These are phyloP conservation scores for Trochalopteron elliotii DNA, from an alignment of 2,113 vertebrate genomes.

Conservation along the genomic window DNA sequence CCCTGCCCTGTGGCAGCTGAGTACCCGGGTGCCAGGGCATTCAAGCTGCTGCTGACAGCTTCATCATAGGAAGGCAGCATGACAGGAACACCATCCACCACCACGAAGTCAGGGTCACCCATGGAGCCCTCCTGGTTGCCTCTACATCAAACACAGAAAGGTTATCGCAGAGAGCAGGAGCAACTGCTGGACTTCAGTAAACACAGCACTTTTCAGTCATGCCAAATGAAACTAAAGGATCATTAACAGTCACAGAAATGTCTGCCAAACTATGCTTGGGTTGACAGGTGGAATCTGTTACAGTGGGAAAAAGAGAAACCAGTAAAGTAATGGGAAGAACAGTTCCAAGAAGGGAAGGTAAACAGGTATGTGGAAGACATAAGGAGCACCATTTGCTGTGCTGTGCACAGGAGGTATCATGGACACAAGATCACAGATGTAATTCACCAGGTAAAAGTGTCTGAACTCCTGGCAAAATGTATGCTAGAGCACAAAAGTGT, in stretches of 20 bases:
- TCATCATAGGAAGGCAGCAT: constrained; percentile 88
- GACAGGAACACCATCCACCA: constrained; percentile 86
- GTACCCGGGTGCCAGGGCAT: constrained; percentile 70
- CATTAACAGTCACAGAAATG: background rate
- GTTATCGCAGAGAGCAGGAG: background rate
- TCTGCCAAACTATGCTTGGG: background rate
- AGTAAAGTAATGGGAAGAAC: background rate
- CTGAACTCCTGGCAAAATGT: background rate
- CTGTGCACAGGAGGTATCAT: background rate
- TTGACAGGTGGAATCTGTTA: background rate
- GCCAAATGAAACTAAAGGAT: background rate
- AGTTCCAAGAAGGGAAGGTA: background rate
- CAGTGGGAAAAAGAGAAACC: background rate
- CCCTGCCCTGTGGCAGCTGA: constrained; percentile 65
- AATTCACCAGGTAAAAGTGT: background rate
- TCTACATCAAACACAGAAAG: constrained; percentile 36
- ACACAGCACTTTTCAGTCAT: background rate
- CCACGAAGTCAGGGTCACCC: constrained; percentile 80
- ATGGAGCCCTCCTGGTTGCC: constrained; percentile 73
- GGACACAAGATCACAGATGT: background rate
- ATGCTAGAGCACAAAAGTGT: background rate
- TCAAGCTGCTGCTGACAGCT: constrained; percentile 76
- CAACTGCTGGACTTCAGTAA: background rate
- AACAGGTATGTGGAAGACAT: background rate
- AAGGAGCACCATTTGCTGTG: background rate